Evolutionary conservation across 2,113 vertebrate genomes (phyloP), one percentile per base, ranked within the genome.

Genomic region (Mormyrus lacerda): DNA sequence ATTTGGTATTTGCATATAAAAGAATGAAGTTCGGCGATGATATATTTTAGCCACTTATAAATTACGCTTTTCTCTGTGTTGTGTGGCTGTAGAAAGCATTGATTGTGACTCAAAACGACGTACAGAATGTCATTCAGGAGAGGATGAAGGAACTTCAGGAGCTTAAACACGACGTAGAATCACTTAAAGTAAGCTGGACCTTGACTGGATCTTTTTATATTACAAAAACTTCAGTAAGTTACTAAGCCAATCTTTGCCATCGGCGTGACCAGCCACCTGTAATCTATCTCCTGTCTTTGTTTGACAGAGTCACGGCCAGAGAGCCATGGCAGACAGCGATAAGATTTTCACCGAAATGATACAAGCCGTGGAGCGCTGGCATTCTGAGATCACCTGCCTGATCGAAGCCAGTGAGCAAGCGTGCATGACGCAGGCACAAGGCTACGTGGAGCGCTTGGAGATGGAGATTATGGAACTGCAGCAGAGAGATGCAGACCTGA

Each of bases 281-380:
- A 79, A 58, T 50, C 83, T 84, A 44, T 39, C 39, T 42, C 42
- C 0, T 44, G 35, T 13, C 3, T 88, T 47, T 90, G 89, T 85
- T 42, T 44, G n/a, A 11, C n/a, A 96, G 96, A 95, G 92, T 15
- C 65, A 87, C 82, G 95, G 95, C 51, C 95, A 95, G 88, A 91
- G 95, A 51, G 95, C 95, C 4, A 94, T 95, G 89, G 82, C 92
- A 1, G 95, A 95, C 82, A 95, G 95, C 6, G 95, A 96, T 69
- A 96, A 96, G 92, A 95, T 93, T 7, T 96, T 96, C 93, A 94
- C 93, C 0, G 96, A 96, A 90, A 96, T 96, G 95, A 92, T 94
- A 31, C 95, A 95, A 90, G 94, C 95, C 0, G 95, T 95, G 61
- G 95, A 96, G 90, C 95, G 96, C 31, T 96, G 95, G 95, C 95